phyloP scores from a whole-genome alignment of 2,113 vertebrate species.

The Dasypus novemcinctus region DNA sequence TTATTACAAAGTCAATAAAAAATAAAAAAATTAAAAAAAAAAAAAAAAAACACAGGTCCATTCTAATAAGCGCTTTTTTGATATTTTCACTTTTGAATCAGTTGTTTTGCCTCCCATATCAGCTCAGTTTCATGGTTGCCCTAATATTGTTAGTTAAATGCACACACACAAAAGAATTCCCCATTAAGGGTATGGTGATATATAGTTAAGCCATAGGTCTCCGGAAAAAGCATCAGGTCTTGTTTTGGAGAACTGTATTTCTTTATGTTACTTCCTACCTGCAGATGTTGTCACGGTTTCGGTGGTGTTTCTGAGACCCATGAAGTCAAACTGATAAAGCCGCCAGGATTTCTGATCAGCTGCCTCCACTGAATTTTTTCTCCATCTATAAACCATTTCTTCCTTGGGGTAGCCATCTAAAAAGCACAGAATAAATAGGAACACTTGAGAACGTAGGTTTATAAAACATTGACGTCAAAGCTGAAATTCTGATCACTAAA shows the following conservation, averaged over 20 bases:
- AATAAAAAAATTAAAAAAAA: too few relatives aligned
- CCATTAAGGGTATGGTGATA: not conserved
- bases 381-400: constrained; percentile 98
- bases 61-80: too few relatives aligned
- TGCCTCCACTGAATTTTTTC: constrained; percentile 95
- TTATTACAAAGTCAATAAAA: too few relatives aligned
- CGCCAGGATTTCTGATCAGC: constrained; percentile 97
- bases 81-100: not conserved
- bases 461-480: not conserved
- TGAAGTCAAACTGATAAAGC: constrained; percentile 98
- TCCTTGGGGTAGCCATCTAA: constrained; percentile 97
- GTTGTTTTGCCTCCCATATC: not conserved
- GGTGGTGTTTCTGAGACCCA: constrained; percentile 95
- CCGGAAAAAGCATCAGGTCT: not conserved
- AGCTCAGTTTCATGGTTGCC: not conserved
- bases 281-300: constrained; percentile 92
- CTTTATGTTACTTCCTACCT: constrained; percentile 84
- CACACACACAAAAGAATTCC: not conserved
- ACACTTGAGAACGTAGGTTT: not conserved
- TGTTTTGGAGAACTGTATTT: not conserved
- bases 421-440: constrained; percentile 77
- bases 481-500: not conserved
- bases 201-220: not conserved
- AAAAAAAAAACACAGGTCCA: too few relatives aligned
- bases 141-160: not conserved